A percentile compares a stretch with the other conserved stretches of the same genome.
Evolutionary conservation across 1,140 invertebrate species (phyloP).

Genomic region (Trichogramma pretiosum): DNA sequence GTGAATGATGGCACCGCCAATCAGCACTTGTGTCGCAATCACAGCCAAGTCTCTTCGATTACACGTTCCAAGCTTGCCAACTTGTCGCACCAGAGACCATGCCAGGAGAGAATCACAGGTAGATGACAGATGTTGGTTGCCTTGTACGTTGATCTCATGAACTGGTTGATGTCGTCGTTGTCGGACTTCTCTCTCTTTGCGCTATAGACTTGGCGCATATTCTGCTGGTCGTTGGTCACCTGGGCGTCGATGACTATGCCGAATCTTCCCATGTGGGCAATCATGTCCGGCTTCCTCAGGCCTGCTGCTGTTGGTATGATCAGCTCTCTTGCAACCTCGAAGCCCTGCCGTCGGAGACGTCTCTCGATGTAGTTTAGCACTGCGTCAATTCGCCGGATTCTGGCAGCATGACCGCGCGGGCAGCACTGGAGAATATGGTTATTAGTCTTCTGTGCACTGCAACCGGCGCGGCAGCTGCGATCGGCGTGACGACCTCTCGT

Average conservation of each 20-base stretch:
- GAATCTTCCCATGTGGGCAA: no score
- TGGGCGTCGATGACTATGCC: no score
- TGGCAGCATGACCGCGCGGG: not conserved
- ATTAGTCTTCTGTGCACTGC: not conserved
- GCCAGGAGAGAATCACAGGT: not conserved
- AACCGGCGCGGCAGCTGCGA: conserved; percentile 13
- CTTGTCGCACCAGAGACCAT: not conserved
- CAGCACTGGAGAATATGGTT: conserved; percentile 11
- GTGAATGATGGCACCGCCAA: not conserved
- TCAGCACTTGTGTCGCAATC: not conserved
- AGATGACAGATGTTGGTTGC: not conserved
- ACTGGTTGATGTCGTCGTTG: conserved; percentile 5
- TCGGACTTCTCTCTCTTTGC: conserved; percentile 15
- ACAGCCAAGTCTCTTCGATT: not conserved
- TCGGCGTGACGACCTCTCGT: conserved; percentile 17
- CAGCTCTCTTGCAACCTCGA: not conserved
- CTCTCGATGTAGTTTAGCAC: not conserved
- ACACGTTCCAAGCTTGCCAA: not conserved
- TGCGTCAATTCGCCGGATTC: conserved; percentile 4
- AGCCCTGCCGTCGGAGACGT: not conserved
- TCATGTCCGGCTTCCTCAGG: conserved; percentile 8
- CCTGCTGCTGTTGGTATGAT: not conserved
- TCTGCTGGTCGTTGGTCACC: no score
- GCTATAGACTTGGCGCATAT: no score
- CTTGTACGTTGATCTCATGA: not conserved